Evolutionary conservation across 2,113 vertebrate genomes (phyloP).

Genomic region (Meleagris gallopavo): DNA sequence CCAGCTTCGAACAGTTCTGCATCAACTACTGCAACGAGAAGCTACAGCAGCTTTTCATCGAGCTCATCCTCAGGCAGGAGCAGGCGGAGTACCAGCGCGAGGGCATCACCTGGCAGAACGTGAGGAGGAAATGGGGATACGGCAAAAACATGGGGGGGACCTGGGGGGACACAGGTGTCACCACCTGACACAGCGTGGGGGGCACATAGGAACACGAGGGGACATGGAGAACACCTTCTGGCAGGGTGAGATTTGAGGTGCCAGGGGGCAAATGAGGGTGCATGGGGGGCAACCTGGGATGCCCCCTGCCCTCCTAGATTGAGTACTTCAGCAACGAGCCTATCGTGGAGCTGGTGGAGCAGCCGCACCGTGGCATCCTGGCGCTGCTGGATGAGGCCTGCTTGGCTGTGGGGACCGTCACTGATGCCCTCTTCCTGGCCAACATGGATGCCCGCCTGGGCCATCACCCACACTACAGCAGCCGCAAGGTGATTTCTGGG

Average conservation of each 20-base stretch:
- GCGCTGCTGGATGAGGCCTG: constrained; percentile 92
- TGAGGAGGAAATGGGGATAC: no score
- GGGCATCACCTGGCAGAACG: constrained; percentile 73
- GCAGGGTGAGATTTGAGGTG: neutral
- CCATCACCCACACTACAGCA: constrained; percentile 90
- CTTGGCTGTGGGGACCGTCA: constrained; percentile 85
- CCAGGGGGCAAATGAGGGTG: neutral
- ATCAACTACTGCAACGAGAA: constrained; percentile 94
- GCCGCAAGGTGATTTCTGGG: constrained; percentile 84
- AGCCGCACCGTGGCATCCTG: constrained; percentile 88
- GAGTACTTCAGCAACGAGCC: constrained; percentile 94
- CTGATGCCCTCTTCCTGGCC: constrained; percentile 87
- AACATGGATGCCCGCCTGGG: constrained; percentile 88
- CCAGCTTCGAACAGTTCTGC: constrained; percentile 94
- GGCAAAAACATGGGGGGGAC: neutral
- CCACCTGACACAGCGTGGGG: neutral
- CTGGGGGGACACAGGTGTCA: neutral
- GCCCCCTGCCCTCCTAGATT: constrained; percentile 71
- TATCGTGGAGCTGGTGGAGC: constrained; percentile 93
- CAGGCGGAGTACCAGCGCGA: constrained; percentile 90
- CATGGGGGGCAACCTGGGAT: fast-evolving
- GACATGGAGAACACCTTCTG: neutral
- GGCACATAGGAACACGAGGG: neutral
- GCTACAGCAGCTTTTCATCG: constrained; percentile 94
- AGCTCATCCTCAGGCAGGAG: constrained; percentile 90